These are phyloP conservation scores for Aspidiotus rigidus DNA, from an alignment of 2,888 invertebrate genomes.

Conservation along the genomic window DNA sequence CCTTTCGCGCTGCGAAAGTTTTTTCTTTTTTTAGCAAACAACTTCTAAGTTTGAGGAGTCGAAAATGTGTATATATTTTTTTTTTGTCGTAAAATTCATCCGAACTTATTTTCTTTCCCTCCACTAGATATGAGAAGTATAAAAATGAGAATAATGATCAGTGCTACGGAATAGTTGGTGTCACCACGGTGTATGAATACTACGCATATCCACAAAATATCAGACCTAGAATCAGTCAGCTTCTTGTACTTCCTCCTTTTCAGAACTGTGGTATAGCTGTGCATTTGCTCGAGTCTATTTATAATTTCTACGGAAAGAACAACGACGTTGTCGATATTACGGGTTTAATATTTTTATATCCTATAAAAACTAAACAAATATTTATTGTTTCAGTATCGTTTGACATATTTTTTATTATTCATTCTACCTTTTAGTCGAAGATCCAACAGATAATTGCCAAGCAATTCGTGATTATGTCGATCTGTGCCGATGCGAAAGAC, in stretches of 20 bases:
- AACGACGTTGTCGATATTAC: conserved; percentile 59
- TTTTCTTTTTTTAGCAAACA: no score
- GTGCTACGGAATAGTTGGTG: conserved; percentile 72
- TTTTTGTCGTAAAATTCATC: not conserved
- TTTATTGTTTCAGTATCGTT: not conserved
- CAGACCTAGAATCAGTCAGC: conserved; percentile 85
- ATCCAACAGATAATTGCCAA: conserved; percentile 85
- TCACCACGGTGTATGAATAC: conserved; percentile 86
- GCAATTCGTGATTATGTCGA: conserved; percentile 85
- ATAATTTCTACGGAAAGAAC: conserved; percentile 49
- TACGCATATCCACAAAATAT: conserved; percentile 82
- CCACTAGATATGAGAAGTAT: conserved; percentile 60
- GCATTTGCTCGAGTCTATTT: conserved; percentile 57
- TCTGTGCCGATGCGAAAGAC: conserved; percentile 57
- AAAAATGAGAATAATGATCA: conserved; percentile 50
- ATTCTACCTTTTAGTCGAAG: conserved; percentile 60
- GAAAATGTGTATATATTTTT: no score
- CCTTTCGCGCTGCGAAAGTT: no score
- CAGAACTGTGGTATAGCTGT: conserved; percentile 78
- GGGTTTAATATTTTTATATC: conserved; percentile 45
- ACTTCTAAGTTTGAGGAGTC: no score
- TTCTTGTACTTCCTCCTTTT: conserved; percentile 85
- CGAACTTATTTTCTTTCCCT: conserved; percentile 18
- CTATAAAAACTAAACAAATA: not conserved
- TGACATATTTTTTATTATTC: conserved; percentile 7